Conservation (phyloP, 1,140 invertebrate species). For the Amyelois transitella region DNA sequence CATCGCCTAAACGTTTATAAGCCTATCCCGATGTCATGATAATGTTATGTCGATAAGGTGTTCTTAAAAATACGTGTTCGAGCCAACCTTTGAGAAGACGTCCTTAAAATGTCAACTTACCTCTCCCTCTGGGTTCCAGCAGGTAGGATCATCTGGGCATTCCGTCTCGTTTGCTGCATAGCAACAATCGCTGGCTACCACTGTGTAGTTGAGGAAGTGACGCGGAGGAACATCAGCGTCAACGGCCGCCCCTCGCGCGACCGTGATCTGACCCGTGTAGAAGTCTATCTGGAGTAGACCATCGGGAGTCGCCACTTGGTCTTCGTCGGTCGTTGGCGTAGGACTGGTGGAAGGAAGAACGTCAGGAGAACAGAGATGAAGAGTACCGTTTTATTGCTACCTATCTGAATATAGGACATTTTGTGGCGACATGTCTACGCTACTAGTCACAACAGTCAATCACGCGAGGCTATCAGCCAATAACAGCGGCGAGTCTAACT, state of each 20-base stretch:
- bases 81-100: no score
- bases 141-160: conserved; percentile 41
- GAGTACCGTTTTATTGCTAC: no score
- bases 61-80: no score
- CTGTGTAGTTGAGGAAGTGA: conserved; percentile 60
- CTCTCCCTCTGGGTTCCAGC: conserved; percentile 44
- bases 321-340: neutral
- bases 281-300: conserved; percentile 62
- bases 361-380: neutral
- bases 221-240: conserved; percentile 67
- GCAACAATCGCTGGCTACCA: conserved; percentile 64
- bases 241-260: conserved; percentile 52
- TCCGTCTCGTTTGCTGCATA: conserved; percentile 29
- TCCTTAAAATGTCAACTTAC: conserved; percentile 22
- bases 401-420: no score
- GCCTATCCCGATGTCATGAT: no score
- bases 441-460: no score
- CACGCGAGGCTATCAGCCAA: no score
- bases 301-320: conserved; percentile 39
- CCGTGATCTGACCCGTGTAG: conserved; percentile 58
- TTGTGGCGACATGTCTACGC: no score
- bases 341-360: conserved; percentile 37
- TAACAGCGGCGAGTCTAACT: no score
- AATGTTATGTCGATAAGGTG: no score
- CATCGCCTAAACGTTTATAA: no score